These are phyloP conservation scores for Argentina silus DNA, from an alignment of 2,797 vertebrate species.

Conservation along the genomic window DNA sequence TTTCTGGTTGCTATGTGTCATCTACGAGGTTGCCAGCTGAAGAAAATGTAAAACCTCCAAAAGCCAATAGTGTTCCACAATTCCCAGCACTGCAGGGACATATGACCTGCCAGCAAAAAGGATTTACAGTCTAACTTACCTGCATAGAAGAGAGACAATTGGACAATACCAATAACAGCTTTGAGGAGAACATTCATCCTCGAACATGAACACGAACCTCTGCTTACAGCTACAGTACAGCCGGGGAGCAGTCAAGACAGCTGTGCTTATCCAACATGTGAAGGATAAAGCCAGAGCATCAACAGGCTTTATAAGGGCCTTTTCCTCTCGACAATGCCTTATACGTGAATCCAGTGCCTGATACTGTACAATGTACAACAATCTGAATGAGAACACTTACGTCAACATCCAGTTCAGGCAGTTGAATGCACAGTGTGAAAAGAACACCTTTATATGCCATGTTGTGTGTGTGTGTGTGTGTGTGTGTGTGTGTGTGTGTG, in stretches of 20 bases:
- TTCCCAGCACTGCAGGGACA: conserved; percentile 47
- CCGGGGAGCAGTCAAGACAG: background rate
- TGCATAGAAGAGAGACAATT: conserved; percentile 69
- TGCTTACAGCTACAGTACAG: conserved; percentile 49
- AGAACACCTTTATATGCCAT: too few relatives aligned
- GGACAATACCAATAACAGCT: conserved; percentile 64
- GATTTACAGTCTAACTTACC: conserved; percentile 70
- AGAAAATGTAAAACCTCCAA: conserved; percentile 60
- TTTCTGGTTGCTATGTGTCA: conserved; percentile 60
- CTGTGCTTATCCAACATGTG: conserved; percentile 37
- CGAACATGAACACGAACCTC: conserved; percentile 64
- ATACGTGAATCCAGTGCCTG: too few relatives aligned
- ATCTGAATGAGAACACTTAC: too few relatives aligned
- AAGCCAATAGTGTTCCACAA: conserved; percentile 57
- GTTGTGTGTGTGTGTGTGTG: too few relatives aligned
- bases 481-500: too few relatives aligned
- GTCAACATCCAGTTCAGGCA: too few relatives aligned
- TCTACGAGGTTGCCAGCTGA: conserved; percentile 64
- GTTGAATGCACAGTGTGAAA: too few relatives aligned
- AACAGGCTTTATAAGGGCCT: conserved; percentile 39
- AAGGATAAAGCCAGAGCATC: conserved; percentile 48
- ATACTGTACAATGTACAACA: too few relatives aligned
- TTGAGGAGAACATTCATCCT: conserved; percentile 68
- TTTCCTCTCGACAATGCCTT: conserved; percentile 30
- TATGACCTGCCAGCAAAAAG: conserved; percentile 66